Percentiles rank a stretch among this genome's conserved stretches.
Evolutionary conservation across 2,888 invertebrate genomes (phyloP).

Genomic region (Leucania comma): DNA sequence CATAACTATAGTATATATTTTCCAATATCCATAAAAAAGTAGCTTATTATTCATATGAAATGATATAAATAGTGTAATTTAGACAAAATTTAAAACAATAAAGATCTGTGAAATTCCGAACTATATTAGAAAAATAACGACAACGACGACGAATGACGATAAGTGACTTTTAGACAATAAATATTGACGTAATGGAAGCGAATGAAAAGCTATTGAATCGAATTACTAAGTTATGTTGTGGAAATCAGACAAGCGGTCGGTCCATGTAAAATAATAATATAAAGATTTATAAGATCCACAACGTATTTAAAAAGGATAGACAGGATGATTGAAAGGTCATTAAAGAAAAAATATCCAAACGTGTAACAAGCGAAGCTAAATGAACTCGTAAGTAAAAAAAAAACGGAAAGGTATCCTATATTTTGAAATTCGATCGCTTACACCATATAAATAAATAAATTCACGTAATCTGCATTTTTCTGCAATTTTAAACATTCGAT

Average conservation of each 20-base stretch:
- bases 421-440: background rate
- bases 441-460: background rate
- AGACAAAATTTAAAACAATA: background rate
- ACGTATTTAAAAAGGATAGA: too few species aligned
- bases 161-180: background rate
- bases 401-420: too few species aligned
- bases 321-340: too few species aligned
- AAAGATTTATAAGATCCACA: too few species aligned
- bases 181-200: background rate
- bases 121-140: background rate
- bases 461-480: conserved; percentile 5
- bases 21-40: background rate
- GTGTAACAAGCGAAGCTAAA: too few species aligned
- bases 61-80: background rate
- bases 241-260: too few species aligned
- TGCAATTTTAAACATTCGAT: conserved; percentile 17
- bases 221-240: too few species aligned
- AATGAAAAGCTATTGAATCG: too few species aligned
- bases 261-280: too few species aligned
- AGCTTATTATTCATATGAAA: background rate
- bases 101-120: too few species aligned
- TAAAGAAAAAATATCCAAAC: background rate
- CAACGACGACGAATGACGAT: too few species aligned
- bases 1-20: background rate
- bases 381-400: too few species aligned